These are phyloP conservation scores for Dasyurus viverrinus DNA, from an alignment of 2,113 vertebrate species.

Conservation along the genomic window DNA sequence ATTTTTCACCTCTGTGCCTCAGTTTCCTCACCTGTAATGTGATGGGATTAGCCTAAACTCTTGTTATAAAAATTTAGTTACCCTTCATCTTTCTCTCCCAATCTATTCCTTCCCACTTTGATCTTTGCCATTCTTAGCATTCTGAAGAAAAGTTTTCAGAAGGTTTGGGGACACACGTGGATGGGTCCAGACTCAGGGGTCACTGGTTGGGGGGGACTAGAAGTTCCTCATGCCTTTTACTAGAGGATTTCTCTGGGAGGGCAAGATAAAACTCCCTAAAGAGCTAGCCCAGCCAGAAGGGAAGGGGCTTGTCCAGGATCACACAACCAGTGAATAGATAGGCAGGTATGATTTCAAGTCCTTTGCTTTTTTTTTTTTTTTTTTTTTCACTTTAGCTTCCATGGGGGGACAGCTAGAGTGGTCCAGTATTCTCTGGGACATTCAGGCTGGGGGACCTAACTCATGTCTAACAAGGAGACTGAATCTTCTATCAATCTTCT, in stretches of 20 bases:
- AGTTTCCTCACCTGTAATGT: neutral
- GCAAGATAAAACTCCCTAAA: neutral
- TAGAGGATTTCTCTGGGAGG: neutral
- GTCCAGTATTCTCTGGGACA: neutral
- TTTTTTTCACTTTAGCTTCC: neutral
- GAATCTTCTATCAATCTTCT: neutral
- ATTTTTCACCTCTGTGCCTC: neutral
- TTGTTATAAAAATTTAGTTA: neutral
- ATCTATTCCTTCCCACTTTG: neutral
- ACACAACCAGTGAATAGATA: neutral
- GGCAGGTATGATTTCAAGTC: neutral
- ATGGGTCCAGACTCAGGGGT: neutral
- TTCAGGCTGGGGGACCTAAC: neutral
- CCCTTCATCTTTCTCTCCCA: neutral
- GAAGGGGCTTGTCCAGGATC: neutral
- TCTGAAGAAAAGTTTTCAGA: neutral
- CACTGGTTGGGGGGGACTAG: neutral
- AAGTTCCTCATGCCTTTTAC: neutral
- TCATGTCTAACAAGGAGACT: neutral
- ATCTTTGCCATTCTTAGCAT: neutral
- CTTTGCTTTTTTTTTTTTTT: neutral
- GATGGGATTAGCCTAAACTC: neutral
- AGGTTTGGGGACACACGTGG: neutral
- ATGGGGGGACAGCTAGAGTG: neutral
- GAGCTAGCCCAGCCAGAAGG: neutral